These are phyloP conservation scores for Hippopotamus amphibius DNA, from an alignment of 2,113 vertebrate species.

Conservation along the genomic window DNA sequence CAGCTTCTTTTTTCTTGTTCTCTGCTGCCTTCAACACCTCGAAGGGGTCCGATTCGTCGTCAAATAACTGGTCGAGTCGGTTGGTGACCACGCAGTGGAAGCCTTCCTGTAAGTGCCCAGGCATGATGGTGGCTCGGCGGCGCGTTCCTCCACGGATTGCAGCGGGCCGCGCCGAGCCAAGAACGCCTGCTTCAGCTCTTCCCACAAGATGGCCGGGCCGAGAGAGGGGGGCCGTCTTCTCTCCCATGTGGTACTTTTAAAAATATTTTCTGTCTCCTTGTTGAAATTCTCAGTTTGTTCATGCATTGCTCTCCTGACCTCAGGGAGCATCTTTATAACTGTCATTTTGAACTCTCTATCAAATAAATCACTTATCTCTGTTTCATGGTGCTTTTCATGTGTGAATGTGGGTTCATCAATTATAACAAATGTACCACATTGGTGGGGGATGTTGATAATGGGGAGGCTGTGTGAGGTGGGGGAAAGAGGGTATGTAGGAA, in stretches of 20 bases:
- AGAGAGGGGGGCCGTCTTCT: slow-evolving; percentile 95
- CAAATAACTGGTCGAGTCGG: slow-evolving; percentile 98
- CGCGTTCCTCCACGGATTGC: slow-evolving; percentile 97
- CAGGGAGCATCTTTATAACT: too few relatives aligned
- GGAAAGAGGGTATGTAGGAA: too few relatives aligned
- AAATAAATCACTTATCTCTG: background rate
- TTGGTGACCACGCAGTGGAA: slow-evolving; percentile 98
- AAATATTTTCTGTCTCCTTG: too few relatives aligned
- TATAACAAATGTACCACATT: too few relatives aligned
- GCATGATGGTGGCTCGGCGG: slow-evolving; percentile 98
- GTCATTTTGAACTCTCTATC: background rate
- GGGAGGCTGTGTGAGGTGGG: too few relatives aligned
- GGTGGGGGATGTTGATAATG: too few relatives aligned
- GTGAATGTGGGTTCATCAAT: too few relatives aligned
- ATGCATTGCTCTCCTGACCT: too few relatives aligned
- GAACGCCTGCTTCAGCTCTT: slow-evolving; percentile 90
- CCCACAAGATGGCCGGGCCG: slow-evolving; percentile 99
- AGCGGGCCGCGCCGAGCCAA: slow-evolving; percentile 84
- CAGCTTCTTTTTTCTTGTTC: slow-evolving; percentile 95
- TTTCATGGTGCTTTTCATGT: too few relatives aligned
- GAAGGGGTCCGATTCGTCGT: slow-evolving; percentile 97
- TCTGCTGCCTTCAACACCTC: slow-evolving; percentile 96
- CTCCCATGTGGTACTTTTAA: slow-evolving; percentile 87
- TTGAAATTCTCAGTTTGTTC: too few relatives aligned
- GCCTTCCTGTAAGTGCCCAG: slow-evolving; percentile 99